A percentile compares a stretch with the other conserved stretches of the same genome.
These are phyloP conservation scores for Rutilus rutilus DNA, from an alignment of 2,113 vertebrate genomes.

Conservation along the genomic window DNA sequence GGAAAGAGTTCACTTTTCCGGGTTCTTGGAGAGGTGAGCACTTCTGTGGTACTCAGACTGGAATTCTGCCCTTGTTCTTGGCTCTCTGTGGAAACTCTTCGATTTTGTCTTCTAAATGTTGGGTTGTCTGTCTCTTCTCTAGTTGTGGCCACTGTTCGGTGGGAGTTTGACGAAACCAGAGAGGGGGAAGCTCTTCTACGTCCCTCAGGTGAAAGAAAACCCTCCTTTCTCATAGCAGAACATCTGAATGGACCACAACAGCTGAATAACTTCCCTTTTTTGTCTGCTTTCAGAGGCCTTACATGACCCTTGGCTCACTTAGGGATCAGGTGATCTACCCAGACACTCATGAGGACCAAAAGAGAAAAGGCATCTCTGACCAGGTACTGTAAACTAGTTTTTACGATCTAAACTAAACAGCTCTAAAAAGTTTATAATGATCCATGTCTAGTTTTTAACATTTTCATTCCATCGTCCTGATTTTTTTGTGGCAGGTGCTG, in stretches of 20 bases:
- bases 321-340: constrained; percentile 98
- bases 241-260: neutral
- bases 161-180: constrained; percentile 94
- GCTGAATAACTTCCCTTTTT: neutral
- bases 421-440: neutral
- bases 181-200: constrained; percentile 96
- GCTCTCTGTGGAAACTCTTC: neutral
- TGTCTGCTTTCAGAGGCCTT: constrained; percentile 84
- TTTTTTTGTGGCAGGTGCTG: constrained; percentile 80
- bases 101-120: neutral
- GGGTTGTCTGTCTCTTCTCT: constrained; percentile 35
- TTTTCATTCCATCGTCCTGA: neutral
- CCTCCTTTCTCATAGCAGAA: neutral
- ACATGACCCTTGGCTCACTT: constrained; percentile 95
- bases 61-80: neutral
- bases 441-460: neutral
- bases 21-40: constrained; percentile 92
- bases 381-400: constrained; percentile 72
- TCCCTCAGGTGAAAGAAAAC: constrained; percentile 86
- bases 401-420: neutral
- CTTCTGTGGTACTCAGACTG: neutral
- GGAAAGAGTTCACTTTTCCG: constrained; percentile 97
- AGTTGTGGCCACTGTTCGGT: constrained; percentile 98
- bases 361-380: constrained; percentile 90
- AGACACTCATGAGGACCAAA: constrained; percentile 90